A percentile compares a stretch with the other conserved stretches of the same genome.
Evolutionary conservation across 2,113 vertebrate species (phyloP).

Genomic region (Zapus hudsonius): DNA sequence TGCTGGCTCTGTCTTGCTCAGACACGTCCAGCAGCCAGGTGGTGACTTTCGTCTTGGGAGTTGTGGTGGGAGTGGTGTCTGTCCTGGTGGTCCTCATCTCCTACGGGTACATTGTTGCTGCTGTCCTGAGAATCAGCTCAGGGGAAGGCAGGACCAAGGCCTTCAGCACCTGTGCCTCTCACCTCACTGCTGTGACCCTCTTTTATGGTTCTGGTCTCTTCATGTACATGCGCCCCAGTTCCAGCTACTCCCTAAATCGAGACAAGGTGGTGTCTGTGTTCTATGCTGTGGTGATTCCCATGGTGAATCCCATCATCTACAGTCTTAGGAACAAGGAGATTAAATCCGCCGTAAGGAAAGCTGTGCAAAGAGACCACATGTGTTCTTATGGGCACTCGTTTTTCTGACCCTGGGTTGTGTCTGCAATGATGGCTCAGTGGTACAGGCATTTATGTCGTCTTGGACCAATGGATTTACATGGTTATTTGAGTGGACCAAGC

Average conservation of each 20-base stretch:
- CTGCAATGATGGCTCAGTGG: neutral
- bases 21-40: conserved; percentile 50
- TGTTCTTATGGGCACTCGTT: neutral
- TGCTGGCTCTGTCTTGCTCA: conserved; percentile 70
- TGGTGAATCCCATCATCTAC: conserved; percentile 58
- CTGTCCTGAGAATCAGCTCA: conserved; percentile 49
- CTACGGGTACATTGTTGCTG: neutral
- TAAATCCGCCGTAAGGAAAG: conserved; percentile 51
- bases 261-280: conserved; percentile 60
- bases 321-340: conserved; percentile 72
- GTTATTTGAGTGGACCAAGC: neutral
- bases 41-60: conserved; percentile 41
- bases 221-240: conserved; percentile 53
- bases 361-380: neutral
- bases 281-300: conserved; percentile 55
- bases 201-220: conserved; percentile 65
- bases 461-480: neutral
- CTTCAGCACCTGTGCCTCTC: conserved; percentile 62
- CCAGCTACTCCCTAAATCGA: conserved; percentile 48
- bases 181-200: conserved; percentile 59
- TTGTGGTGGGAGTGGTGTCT: conserved; percentile 2
- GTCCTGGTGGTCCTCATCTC: conserved; percentile 62
- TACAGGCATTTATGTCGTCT: neutral
- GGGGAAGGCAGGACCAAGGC: conserved; percentile 51
- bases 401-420: neutral